Conservation (phyloP, 2,888 invertebrate genomes). For the Chrysomela aeneicollis region DNA sequence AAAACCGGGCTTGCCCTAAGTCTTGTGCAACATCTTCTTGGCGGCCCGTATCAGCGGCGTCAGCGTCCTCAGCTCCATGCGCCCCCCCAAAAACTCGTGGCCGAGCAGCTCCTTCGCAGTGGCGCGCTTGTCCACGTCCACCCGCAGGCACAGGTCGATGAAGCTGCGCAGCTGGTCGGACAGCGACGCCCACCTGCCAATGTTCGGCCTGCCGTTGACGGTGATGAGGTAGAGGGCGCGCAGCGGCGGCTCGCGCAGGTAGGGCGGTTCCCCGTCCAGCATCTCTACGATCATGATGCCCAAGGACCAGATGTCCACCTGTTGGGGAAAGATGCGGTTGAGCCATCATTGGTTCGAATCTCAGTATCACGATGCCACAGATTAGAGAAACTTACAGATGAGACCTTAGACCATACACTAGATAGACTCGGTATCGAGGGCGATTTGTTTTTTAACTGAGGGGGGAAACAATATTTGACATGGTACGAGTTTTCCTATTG, state of each 20-base stretch:
- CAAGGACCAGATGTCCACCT: slow-evolving; percentile 90
- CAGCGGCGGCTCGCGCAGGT: slow-evolving; percentile 92
- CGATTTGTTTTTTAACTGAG: too few relatives aligned
- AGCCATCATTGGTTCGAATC: too few relatives aligned
- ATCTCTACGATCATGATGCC: slow-evolving; percentile 99
- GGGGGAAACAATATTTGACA: too few relatives aligned
- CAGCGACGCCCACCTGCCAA: slow-evolving; percentile 82
- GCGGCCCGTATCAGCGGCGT: slow-evolving; percentile 92
- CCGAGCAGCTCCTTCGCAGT: slow-evolving; percentile 79
- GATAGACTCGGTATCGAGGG: too few relatives aligned
- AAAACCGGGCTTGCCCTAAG: slow-evolving; percentile 27
- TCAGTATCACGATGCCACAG: too few relatives aligned
- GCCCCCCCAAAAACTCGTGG: slow-evolving; percentile 81
- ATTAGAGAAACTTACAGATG: too few relatives aligned
- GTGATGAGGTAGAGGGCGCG: slow-evolving; percentile 94
- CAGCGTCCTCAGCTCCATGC: slow-evolving; percentile 82
- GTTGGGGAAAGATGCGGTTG: too few relatives aligned
- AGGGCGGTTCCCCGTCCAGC: slow-evolving; percentile 97
- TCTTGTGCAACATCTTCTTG: slow-evolving; percentile 81
- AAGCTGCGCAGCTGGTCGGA: slow-evolving; percentile 82
- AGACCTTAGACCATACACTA: too few relatives aligned
- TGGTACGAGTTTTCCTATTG: too few relatives aligned
- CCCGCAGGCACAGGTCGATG: slow-evolving; percentile 87
- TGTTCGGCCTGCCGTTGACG: slow-evolving; percentile 91
- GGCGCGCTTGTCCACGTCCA: slow-evolving; percentile 81